Evolutionary conservation across 2,797 vertebrate genomes (phyloP).

Genomic region (Tamandua tetradactyla): DNA sequence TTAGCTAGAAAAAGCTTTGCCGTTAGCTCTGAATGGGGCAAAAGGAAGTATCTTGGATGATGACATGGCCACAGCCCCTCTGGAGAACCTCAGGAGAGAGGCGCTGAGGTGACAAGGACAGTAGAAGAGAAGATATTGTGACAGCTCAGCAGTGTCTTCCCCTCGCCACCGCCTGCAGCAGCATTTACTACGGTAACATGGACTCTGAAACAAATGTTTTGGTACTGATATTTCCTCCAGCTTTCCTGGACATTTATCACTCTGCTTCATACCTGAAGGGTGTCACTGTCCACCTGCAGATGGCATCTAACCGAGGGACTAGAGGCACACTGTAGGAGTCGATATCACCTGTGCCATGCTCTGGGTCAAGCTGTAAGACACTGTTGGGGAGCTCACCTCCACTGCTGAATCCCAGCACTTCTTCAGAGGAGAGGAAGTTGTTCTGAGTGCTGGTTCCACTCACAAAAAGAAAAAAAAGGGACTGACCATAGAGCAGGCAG

Average conservation of each 20-base stretch:
- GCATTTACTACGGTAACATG: slow-evolving; percentile 99
- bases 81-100: slow-evolving; percentile 98
- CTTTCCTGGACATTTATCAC: slow-evolving; percentile 99
- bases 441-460: slow-evolving; percentile 89
- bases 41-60: slow-evolving; percentile 98
- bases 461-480: slow-evolving; percentile 93
- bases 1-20: slow-evolving; percentile 96
- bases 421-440: slow-evolving; percentile 95
- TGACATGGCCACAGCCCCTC: slow-evolving; percentile 98
- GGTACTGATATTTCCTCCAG: slow-evolving; percentile 98
- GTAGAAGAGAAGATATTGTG: slow-evolving; percentile 97
- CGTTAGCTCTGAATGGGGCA: slow-evolving; percentile 98
- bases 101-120: slow-evolving; percentile 98
- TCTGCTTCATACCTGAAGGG: slow-evolving; percentile 94
- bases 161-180: slow-evolving; percentile 97
- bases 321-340: slow-evolving; percentile 97
- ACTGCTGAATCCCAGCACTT: slow-evolving; percentile 97
- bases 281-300: slow-evolving; percentile 98
- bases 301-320: slow-evolving; percentile 96
- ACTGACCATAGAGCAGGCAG: slow-evolving; percentile 93
- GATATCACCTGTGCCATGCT: slow-evolving; percentile 98
- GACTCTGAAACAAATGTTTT: slow-evolving; percentile 99
- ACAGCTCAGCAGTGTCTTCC: slow-evolving; percentile 98
- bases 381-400: slow-evolving; percentile 93
- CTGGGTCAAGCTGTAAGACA: slow-evolving; percentile 97